Evolutionary conservation across 2,113 vertebrate species (phyloP), one percentile per base, ranked within the genome.

Genomic region (Thinocorus orbignyianus): DNA sequence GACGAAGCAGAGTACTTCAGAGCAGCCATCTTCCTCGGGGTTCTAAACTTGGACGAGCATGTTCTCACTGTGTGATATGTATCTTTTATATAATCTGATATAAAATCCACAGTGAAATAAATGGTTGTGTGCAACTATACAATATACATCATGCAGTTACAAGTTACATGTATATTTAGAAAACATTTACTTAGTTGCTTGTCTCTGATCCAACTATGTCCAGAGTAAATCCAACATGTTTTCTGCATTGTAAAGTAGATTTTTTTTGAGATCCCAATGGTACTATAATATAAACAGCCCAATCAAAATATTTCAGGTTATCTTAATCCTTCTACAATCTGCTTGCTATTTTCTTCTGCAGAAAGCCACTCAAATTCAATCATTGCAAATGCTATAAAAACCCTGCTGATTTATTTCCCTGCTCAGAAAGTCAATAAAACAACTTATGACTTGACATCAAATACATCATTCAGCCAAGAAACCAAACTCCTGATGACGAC

Each of bases 341-440:
- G 23, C 62, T 96, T 73, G 14, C 42, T 52, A 51, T 91, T 94
- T 96, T 86, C 81, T 92, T 85, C 61, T 89, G 23, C 23, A 65
- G 52, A 65, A 86, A 95, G 39, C 80, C 41, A 92, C 54, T 91
- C 39, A 61, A 76, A 28, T 61, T 73, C 54, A 90, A 66, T 88
- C 81, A 89, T 26, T 88, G 39, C 30, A 88, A 95, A 83, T 58
- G 44, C 52, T 78, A 13, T 91, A 85, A 96, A 93, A 96, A 65
- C 10, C 13, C 71, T 71, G 17, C 13, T 94, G 74, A 97, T 96
- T 78, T 91, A 94, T 95, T 76, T 81, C 35, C 91, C 58, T 88
- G 17, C 78, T 91, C 48, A 5, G 37, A 95, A 97, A 95, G 60
- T 88, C 88, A 66, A 88, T 95, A 74, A 92, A 92, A 84, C 25